phyloP scores from a whole-genome alignment of 2,888 invertebrate genomes.

The Antheraea yamamai region DNA sequence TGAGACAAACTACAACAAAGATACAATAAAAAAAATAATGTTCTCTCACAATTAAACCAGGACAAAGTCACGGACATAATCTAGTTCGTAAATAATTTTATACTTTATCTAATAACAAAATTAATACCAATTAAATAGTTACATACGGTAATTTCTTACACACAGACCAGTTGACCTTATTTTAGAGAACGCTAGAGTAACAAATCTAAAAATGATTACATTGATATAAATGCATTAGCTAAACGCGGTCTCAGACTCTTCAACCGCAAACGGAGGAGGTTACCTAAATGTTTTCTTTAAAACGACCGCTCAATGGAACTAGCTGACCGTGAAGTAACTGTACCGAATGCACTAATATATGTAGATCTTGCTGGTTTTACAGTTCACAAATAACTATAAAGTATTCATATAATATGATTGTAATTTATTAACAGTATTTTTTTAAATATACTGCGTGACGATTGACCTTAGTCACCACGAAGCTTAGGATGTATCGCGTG shows the following conservation, averaged over 20 bases:
- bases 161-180: neutral
- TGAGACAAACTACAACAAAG: too few relatives aligned
- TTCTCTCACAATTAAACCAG: too few relatives aligned
- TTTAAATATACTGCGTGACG: too few relatives aligned
- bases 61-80: too few relatives aligned
- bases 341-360: constrained; percentile 11
- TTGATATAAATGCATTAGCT: constrained; percentile 14
- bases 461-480: too few relatives aligned
- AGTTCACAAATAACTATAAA: neutral
- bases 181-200: neutral
- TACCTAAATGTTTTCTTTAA: constrained; percentile 13
- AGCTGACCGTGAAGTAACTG: constrained; percentile 15
- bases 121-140: neutral
- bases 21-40: too few relatives aligned
- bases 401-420: neutral
- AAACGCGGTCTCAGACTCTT: neutral
- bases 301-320: constrained; percentile 4
- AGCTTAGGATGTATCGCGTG: too few relatives aligned
- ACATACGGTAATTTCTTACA: neutral
- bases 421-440: neutral
- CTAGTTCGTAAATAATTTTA: neutral
- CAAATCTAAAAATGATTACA: constrained; percentile 21
- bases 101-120: neutral
- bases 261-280: constrained; percentile 10
- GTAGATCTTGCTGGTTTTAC: neutral